These are phyloP conservation scores for Nymphalis urticae DNA, from an alignment of 2,888 invertebrate genomes.

Conservation along the genomic window DNA sequence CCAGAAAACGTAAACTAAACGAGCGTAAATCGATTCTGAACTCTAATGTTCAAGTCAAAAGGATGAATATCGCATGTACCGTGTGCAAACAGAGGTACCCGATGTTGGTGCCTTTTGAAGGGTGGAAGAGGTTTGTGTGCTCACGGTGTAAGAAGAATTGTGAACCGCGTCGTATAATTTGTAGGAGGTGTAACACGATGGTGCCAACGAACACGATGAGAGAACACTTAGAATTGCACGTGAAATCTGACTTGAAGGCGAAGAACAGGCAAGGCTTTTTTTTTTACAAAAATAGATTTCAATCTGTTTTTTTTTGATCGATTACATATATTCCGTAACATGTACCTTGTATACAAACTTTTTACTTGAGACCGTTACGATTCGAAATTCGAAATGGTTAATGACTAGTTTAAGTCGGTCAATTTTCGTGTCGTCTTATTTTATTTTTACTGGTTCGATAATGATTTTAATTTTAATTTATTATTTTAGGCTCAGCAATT, in stretches of 20 bases:
- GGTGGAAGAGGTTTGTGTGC: slow-evolving; percentile 49
- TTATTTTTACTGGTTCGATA: no score
- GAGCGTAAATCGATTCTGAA: slow-evolving; percentile 33
- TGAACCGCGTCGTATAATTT: slow-evolving; percentile 35
- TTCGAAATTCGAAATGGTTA: no score
- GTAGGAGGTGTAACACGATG: slow-evolving; percentile 43
- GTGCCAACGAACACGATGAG: slow-evolving; percentile 41
- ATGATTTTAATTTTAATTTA: neutral
- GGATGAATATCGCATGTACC: slow-evolving; percentile 43
- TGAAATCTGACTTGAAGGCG: slow-evolving; percentile 43
- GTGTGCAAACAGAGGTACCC: slow-evolving; percentile 48
- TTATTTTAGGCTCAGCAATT: slow-evolving; percentile 41
- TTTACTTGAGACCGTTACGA: no score
- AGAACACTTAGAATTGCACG: slow-evolving; percentile 45
- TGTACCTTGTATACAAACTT: no score
- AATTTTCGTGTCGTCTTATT: no score
- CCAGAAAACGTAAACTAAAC: slow-evolving; percentile 28
- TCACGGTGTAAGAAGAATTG: slow-evolving; percentile 56
- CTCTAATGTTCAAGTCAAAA: slow-evolving; percentile 37
- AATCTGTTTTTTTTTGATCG: no score
- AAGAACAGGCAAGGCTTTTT: slow-evolving; percentile 42
- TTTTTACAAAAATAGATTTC: neutral
- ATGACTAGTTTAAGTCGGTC: no score
- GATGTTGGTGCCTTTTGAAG: slow-evolving; percentile 46
- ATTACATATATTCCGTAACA: no score